Evolutionary conservation across 2,113 vertebrate species (phyloP).

Genomic region (Prinia subflava): DNA sequence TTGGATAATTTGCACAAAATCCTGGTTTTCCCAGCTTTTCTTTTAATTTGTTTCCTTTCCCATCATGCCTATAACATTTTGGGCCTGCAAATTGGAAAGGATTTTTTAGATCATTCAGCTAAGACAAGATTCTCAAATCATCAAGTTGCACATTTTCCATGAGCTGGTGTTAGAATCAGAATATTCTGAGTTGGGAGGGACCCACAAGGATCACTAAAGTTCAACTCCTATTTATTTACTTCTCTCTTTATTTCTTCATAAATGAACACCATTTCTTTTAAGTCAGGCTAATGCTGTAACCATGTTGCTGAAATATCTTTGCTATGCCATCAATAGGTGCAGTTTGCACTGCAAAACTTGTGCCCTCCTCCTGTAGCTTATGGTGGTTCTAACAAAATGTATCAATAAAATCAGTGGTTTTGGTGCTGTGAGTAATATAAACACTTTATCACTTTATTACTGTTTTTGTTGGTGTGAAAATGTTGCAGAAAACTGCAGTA

Average conservation of each 20-base stretch:
- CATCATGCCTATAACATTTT: background rate
- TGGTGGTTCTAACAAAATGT: background rate
- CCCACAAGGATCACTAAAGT: background rate
- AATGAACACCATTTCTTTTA: background rate
- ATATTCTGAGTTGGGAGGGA: background rate
- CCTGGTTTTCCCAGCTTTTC: accelerated
- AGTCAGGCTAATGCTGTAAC: background rate
- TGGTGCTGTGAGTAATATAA: background rate
- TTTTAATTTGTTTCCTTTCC: background rate
- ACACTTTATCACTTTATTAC: background rate
- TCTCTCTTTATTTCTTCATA: background rate
- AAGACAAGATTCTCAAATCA: background rate
- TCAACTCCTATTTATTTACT: background rate
- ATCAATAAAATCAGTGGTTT: background rate
- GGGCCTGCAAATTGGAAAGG: background rate
- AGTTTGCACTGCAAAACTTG: background rate
- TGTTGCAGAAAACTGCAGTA: background rate
- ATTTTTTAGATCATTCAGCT: background rate
- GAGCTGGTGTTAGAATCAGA: background rate
- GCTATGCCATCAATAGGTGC: background rate
- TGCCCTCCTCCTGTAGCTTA: background rate
- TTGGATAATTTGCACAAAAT: background rate
- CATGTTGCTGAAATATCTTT: background rate
- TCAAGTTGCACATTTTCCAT: background rate
- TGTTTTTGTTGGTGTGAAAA: background rate